Percentiles rank a stretch among this genome's conserved stretches.
These are phyloP conservation scores for Cyprinodon variegatus DNA, from an alignment of 2,113 vertebrate species.

Conservation along the genomic window DNA sequence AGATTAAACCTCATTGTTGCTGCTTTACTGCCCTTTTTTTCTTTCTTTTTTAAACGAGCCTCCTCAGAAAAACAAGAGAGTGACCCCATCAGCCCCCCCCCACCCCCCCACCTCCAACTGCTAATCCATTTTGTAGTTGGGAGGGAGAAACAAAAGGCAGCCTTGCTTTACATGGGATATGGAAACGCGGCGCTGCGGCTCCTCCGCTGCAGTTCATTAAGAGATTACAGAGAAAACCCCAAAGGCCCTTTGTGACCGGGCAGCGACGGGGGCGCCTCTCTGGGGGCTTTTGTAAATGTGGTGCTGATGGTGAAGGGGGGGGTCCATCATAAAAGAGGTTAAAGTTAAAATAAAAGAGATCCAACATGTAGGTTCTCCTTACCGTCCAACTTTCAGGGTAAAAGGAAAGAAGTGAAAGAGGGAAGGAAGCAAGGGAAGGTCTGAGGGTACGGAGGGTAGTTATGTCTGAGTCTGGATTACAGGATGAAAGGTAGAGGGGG, in stretches of 20 bases:
- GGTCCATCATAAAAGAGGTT: conserved; percentile 84
- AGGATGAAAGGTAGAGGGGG: conserved; percentile 61
- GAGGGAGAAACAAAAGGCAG: conserved; percentile 93
- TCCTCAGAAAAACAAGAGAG: conserved; percentile 62
- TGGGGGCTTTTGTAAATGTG: conserved; percentile 63
- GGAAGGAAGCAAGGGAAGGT: conserved; percentile 64
- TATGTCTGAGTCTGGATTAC: conserved; percentile 74
- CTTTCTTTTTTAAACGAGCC: conserved; percentile 79
- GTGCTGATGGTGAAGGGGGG: not conserved
- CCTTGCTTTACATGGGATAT: conserved; percentile 92
- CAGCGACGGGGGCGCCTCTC: conserved; percentile 67
- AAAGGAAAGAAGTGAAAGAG: conserved; percentile 65
- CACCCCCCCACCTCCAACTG: conserved; percentile 55
- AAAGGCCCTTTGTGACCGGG: conserved; percentile 88
- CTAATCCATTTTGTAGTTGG: conserved; percentile 98
- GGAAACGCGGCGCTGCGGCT: conserved; percentile 91
- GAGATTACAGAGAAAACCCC: conserved; percentile 93
- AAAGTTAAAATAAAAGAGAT: not conserved
- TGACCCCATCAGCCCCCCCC: conserved; percentile 6
- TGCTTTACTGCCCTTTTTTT: conserved; percentile 66
- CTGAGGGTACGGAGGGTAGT: conserved; percentile 43
- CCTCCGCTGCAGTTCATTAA: conserved; percentile 97
- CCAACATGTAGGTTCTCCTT: not conserved
- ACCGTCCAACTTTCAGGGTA: not conserved
- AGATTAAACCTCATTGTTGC: conserved; percentile 91